A percentile compares a stretch with the other conserved stretches of the same genome.
phyloP scores from a whole-genome alignment of 2,888 invertebrate genomes.

The Cephus sareptanus region DNA sequence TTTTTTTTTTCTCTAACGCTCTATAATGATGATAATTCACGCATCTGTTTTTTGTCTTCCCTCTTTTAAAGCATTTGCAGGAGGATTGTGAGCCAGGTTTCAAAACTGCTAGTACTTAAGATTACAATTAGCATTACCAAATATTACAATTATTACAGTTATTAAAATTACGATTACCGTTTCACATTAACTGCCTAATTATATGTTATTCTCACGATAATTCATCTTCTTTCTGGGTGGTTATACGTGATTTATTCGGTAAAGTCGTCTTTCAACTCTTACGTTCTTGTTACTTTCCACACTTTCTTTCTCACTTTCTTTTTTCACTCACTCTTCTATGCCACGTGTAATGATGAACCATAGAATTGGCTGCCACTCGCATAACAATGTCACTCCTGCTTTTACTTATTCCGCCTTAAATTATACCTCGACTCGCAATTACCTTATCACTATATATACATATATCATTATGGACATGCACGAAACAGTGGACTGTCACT shows the following conservation, averaged over 20 bases:
- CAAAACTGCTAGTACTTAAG: conserved; percentile 63
- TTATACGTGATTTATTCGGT: conserved; percentile 55
- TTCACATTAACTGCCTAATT: conserved; percentile 31
- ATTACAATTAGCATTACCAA: conserved; percentile 30
- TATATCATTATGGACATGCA: not conserved
- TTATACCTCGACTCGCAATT: not conserved
- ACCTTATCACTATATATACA: not conserved
- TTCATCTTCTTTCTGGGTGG: conserved; percentile 58
- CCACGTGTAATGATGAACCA: conserved; percentile 51
- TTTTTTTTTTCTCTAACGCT: conserved; percentile 24
- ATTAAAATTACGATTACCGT: conserved; percentile 34
- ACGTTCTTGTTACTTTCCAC: conserved; percentile 15
- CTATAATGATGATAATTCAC: conserved; percentile 41
- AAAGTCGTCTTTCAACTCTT: conserved; percentile 23
- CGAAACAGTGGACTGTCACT: not conserved
- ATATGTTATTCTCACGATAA: conserved; percentile 54
- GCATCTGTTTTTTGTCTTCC: conserved; percentile 63
- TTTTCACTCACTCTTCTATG: conserved; percentile 51
- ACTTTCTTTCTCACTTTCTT: conserved; percentile 51
- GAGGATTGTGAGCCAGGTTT: conserved; percentile 66
- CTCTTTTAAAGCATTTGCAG: conserved; percentile 65
- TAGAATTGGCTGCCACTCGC: conserved; percentile 6
- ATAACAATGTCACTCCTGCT: not conserved
- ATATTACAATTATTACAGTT: conserved; percentile 8
- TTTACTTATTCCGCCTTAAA: not conserved